Evolutionary conservation across 1,140 invertebrate species (phyloP).

Genomic region (Drosophila truncata): DNA sequence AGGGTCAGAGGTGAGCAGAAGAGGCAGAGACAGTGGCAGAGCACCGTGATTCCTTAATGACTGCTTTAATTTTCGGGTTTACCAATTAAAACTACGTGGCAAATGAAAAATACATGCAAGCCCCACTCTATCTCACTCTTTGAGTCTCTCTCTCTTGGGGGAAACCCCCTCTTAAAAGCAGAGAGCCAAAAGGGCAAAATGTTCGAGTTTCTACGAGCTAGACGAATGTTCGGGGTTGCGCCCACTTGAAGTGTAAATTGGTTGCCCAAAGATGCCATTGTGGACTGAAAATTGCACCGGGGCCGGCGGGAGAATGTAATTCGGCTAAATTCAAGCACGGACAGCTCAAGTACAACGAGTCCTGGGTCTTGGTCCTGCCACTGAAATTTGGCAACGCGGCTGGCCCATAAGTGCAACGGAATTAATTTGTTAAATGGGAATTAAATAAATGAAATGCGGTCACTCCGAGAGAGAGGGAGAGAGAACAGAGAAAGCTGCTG

Average conservation of each 20-base stretch:
- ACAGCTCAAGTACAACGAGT: conserved; percentile 44
- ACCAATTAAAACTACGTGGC: conserved; percentile 83
- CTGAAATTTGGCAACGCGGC: conserved; percentile 70
- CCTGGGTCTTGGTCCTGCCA: conserved; percentile 35
- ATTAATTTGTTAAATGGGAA: conserved; percentile 66
- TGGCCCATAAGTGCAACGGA: conserved; percentile 39
- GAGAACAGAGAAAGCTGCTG: conserved; percentile 5
- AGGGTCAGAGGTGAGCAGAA: conserved; percentile 22
- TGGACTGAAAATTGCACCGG: conserved; percentile 32
- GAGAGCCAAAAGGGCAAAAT: conserved; percentile 6
- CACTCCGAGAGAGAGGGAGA: conserved; percentile 19
- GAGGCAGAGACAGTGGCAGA: conserved; percentile 10
- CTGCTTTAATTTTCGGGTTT: conserved; percentile 82
- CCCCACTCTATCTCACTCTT: neutral
- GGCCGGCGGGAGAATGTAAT: conserved; percentile 23
- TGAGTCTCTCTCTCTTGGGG: neutral
- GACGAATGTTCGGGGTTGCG: conserved; percentile 32
- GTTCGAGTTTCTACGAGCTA: conserved; percentile 11
- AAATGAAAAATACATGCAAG: conserved; percentile 78
- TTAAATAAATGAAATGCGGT: conserved; percentile 56
- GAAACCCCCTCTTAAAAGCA: neutral
- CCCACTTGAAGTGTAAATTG: conserved; percentile 62
- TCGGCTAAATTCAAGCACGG: conserved; percentile 33
- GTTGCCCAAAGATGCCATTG: conserved; percentile 60
- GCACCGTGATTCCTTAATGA: conserved; percentile 81